Percentiles rank a stretch among this genome's conserved stretches.
Evolutionary conservation across 2,888 invertebrate species (phyloP).

Genomic region (Dicyrtoma fusca): DNA sequence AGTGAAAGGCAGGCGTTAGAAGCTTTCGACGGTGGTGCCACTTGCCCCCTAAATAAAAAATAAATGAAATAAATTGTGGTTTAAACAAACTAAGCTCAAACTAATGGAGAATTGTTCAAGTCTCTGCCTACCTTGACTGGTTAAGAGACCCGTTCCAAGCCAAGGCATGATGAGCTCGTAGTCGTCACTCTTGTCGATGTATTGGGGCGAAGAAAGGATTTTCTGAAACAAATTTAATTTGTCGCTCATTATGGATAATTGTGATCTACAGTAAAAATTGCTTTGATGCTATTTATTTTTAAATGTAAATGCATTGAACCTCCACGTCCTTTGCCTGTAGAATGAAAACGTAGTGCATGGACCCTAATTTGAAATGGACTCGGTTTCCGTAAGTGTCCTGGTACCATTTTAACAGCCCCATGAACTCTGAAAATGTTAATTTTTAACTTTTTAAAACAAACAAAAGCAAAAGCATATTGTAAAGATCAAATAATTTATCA

Average conservation of each 20-base stretch:
- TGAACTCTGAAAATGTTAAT: neutral
- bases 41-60: conserved; percentile 58
- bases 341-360: too few species aligned
- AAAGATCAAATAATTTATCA: neutral
- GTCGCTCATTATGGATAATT: too few species aligned
- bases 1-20: conserved; percentile 69
- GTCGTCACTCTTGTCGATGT: conserved; percentile 37
- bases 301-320: too few species aligned
- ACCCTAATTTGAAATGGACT: too few species aligned
- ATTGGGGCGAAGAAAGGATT: conserved; percentile 32
- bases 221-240: conserved; percentile 30
- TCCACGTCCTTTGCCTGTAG: too few species aligned
- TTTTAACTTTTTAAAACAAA: neutral
- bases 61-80: neutral
- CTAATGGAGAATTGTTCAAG: conserved; percentile 11
- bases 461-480: too few species aligned
- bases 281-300: too few species aligned
- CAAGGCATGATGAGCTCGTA: conserved; percentile 38
- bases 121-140: conserved; percentile 20
- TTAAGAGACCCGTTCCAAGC: conserved; percentile 42
- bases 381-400: too few species aligned
- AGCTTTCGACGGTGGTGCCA: conserved; percentile 67
- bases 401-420: too few species aligned
- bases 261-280: too few species aligned
- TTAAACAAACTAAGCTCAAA: neutral